phyloP scores from a whole-genome alignment of 2,888 invertebrate species.

The Ochropleura leucogaster region DNA sequence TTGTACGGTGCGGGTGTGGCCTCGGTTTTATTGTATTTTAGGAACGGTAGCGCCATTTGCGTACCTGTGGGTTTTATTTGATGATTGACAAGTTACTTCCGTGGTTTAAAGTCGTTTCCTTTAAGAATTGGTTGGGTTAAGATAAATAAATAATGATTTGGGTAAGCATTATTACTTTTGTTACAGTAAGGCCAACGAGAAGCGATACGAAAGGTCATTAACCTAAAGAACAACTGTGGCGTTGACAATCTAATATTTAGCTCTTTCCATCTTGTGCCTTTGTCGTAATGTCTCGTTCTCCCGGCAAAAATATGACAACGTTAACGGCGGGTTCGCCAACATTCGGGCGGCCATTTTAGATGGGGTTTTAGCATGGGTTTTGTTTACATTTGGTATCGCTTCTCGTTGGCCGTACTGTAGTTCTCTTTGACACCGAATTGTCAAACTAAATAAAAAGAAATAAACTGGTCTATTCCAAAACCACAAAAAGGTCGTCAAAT shows the following conservation, averaged over 20 bases:
- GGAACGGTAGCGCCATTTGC: conserved; percentile 32
- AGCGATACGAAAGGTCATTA: too few relatives aligned
- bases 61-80: conserved; percentile 38
- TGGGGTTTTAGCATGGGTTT: too few relatives aligned
- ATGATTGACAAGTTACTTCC: conserved; percentile 16
- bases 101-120: not conserved
- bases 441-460: not conserved
- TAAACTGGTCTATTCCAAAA: not conserved
- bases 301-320: too few relatives aligned
- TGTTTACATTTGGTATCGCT: too few relatives aligned
- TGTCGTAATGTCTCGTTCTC: too few relatives aligned
- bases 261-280: too few relatives aligned
- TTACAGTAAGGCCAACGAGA: too few relatives aligned
- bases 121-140: not conserved
- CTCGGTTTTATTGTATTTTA: conserved; percentile 17
- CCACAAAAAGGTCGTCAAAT: not conserved
- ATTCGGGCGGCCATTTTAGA: too few relatives aligned
- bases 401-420: too few relatives aligned
- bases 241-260: too few relatives aligned
- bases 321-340: too few relatives aligned
- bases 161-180: not conserved
- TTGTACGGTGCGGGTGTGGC: conserved; percentile 23
- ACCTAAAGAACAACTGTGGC: too few relatives aligned
- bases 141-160: not conserved
- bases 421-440: not conserved